Evolutionary conservation across 2,113 vertebrate genomes (phyloP).

Genomic region (Poeciliopsis retropinna): DNA sequence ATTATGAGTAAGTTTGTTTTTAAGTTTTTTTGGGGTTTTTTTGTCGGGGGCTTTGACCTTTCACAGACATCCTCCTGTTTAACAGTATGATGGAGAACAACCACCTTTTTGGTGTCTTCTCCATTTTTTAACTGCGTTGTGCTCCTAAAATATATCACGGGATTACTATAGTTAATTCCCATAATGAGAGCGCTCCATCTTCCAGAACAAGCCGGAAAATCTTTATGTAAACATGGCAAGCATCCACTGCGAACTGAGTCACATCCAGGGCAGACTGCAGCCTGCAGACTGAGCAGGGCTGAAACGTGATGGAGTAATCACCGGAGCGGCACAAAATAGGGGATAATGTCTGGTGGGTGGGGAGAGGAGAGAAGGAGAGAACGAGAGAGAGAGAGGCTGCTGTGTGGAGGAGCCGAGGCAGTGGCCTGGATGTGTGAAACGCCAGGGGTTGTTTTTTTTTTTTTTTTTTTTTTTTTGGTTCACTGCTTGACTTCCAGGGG

Average conservation of each 20-base stretch:
- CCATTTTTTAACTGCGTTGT: background rate
- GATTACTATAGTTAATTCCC: conserved; percentile 33
- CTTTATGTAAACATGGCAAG: conserved; percentile 58
- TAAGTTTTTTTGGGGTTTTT: too few relatives aligned
- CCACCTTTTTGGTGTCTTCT: conserved; percentile 9
- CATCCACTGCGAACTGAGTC: conserved; percentile 51
- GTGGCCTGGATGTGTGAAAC: conserved; percentile 72
- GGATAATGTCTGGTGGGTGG: conserved; percentile 60
- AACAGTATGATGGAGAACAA: background rate
- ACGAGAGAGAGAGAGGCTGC: conserved; percentile 8
- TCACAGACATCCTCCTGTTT: background rate
- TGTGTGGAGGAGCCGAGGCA: conserved; percentile 36
- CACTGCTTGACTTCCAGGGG: conserved; percentile 46
- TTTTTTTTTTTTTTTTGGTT: conserved; percentile 61
- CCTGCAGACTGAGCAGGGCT: conserved; percentile 43
- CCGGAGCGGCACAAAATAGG: conserved; percentile 54
- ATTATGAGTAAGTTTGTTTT: too few relatives aligned
- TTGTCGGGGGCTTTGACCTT: background rate
- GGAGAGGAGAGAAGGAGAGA: conserved; percentile 30
- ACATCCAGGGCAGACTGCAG: conserved; percentile 41
- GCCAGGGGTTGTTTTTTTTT: conserved; percentile 63
- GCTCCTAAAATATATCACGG: conserved; percentile 34
- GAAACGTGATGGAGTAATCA: conserved; percentile 64
- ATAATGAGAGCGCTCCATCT: conserved; percentile 42
- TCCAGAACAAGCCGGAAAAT: conserved; percentile 53